Conservation (phyloP, 2,113 vertebrate species). For the Larimichthys crocea region DNA sequence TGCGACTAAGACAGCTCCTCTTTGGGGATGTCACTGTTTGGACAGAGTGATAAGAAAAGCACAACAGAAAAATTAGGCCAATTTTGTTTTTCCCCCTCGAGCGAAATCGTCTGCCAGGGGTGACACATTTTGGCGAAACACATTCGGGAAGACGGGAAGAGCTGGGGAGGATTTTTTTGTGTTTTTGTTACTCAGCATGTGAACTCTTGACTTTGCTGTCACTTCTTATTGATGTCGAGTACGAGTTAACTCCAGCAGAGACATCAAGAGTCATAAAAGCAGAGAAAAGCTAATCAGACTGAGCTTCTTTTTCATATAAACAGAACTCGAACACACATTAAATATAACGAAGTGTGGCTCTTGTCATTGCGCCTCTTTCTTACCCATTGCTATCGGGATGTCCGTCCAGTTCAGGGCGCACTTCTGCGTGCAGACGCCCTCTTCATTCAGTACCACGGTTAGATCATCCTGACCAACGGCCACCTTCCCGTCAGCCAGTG, state of each 20-base stretch:
- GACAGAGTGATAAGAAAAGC: background rate
- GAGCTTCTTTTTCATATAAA: background rate
- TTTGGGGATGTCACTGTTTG: background rate
- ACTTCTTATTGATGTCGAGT: slow-evolving; percentile 5
- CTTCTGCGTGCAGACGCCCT: slow-evolving; percentile 95
- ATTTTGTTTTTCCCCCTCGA: background rate
- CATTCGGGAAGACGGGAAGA: slow-evolving; percentile 1
- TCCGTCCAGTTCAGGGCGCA: slow-evolving; percentile 99
- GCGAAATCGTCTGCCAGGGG: background rate
- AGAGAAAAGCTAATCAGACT: background rate
- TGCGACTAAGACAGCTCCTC: background rate
- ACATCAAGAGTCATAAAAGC: background rate
- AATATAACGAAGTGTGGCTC: background rate
- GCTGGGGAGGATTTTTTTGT: slow-evolving; percentile 9
- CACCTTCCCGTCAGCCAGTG: slow-evolving; percentile 96
- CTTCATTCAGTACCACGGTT: slow-evolving; percentile 96
- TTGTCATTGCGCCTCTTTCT: slow-evolving; percentile 47
- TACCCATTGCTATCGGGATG: slow-evolving; percentile 98
- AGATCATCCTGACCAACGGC: slow-evolving; percentile 98
- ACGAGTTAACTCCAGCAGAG: slow-evolving; percentile 9
- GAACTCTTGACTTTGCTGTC: slow-evolving; percentile 44
- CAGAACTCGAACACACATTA: background rate
- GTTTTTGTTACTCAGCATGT: slow-evolving; percentile 8
- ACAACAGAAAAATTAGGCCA: background rate
- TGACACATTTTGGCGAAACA: slow-evolving; percentile 26